Conservation (phyloP, 1,140 invertebrate genomes). For the Stenopsyche tienmushanensis region DNA sequence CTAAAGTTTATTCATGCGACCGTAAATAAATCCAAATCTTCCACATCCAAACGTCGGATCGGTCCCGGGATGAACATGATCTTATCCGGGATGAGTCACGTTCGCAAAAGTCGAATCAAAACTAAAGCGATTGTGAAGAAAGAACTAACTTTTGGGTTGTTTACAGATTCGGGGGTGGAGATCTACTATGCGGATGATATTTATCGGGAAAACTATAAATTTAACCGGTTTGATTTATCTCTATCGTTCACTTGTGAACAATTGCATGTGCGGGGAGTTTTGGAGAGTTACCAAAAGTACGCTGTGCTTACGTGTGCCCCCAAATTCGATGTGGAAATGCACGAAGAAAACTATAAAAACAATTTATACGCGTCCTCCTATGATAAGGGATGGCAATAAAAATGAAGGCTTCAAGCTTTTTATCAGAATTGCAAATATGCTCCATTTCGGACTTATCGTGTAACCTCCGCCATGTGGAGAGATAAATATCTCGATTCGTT, state of each 20-base stretch:
- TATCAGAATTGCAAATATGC: background rate
- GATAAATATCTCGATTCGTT: no score
- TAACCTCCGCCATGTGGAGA: background rate
- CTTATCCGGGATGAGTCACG: no score
- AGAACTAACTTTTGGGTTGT: no score
- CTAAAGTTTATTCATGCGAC: background rate
- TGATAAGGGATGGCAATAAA: background rate
- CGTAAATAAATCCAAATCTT: background rate
- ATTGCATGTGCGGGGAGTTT: slow-evolving; percentile 16
- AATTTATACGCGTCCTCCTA: background rate
- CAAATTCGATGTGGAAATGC: no score
- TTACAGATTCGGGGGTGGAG: slow-evolving; percentile 14
- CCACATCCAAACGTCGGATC: no score
- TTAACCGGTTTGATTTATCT: slow-evolving; percentile 28
- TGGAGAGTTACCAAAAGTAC: slow-evolving; percentile 28
- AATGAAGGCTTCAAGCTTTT: background rate
- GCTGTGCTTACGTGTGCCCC: background rate
- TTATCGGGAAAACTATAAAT: slow-evolving; percentile 34
- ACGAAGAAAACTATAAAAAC: no score
- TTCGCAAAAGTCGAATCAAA: slow-evolving; percentile 4
- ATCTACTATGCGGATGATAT: slow-evolving; percentile 23
- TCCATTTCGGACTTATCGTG: no score
- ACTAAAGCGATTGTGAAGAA: slow-evolving; percentile 10
- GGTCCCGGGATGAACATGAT: no score
- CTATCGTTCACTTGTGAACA: slow-evolving; percentile 17